Evolutionary conservation across 2,888 invertebrate genomes (phyloP).

Genomic region (Tetragnatha montana): DNA sequence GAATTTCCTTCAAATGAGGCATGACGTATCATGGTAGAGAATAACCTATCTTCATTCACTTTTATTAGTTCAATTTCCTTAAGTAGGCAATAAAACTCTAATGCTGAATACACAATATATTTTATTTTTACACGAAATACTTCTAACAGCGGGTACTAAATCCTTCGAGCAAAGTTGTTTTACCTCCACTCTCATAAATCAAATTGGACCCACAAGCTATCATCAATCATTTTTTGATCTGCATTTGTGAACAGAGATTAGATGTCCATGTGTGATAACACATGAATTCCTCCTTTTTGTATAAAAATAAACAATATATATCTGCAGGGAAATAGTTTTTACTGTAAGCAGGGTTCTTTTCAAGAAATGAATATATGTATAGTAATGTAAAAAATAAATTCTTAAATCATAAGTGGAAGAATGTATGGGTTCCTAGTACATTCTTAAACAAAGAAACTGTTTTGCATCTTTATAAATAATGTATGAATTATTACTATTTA

Average conservation of each 20-base stretch:
- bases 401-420: too few relatives aligned
- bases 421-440: too few relatives aligned
- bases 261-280: constrained; percentile 9
- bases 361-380: not conserved
- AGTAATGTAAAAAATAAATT: not conserved
- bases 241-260: constrained; percentile 40
- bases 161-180: constrained; percentile 30
- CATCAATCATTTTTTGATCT: constrained; percentile 57
- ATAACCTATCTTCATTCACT: constrained; percentile 34
- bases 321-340: not conserved
- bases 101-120: constrained; percentile 28
- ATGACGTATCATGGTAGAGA: constrained; percentile 27
- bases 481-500: too few relatives aligned
- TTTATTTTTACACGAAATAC: constrained; percentile 23
- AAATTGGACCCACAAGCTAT: constrained; percentile 25
- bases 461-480: too few relatives aligned
- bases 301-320: constrained; percentile 3
- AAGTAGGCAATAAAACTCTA: constrained; percentile 45
- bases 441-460: too few relatives aligned
- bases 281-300: not conserved
- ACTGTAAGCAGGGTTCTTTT: not conserved
- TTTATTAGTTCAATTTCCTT: constrained; percentile 55
- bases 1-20: constrained; percentile 40
- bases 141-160: constrained; percentile 34
- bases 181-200: constrained; percentile 44